phyloP scores from a whole-genome alignment of 2,888 invertebrate genomes.

The Arrhopalites spinosus region DNA sequence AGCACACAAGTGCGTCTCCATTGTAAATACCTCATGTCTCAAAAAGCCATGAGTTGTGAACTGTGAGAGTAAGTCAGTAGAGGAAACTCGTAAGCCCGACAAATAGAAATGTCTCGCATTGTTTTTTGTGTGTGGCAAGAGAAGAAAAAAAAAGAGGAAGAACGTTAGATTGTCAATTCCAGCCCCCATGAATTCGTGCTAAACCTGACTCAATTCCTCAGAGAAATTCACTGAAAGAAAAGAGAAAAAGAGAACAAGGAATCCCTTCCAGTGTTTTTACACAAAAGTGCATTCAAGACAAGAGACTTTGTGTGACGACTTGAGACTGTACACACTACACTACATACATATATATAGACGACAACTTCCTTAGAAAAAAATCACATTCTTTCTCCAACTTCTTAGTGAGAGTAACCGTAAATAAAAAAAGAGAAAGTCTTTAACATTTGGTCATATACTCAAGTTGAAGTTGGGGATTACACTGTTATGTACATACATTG shows the following conservation, averaged over 20 bases:
- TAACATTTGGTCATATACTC: no score
- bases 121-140: neutral
- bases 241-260: neutral
- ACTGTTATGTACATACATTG: no score
- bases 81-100: conserved; percentile 11
- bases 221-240: conserved; percentile 14
- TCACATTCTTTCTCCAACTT: no score
- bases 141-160: neutral
- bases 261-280: neutral
- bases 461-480: no score
- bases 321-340: neutral
- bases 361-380: no score
- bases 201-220: conserved; percentile 29
- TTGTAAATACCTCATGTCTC: no score
- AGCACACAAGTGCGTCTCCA: no score
- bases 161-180: conserved; percentile 21
- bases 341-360: no score
- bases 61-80: no score
- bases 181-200: neutral
- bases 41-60: neutral
- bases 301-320: neutral
- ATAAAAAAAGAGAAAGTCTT: no score
- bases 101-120: conserved; percentile 18
- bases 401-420: no score
- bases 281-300: no score